These are phyloP conservation scores for Mastigias papua DNA, from an alignment of 30 jellyfish, hydroid and myxozoan species.

Conservation along the genomic window DNA sequence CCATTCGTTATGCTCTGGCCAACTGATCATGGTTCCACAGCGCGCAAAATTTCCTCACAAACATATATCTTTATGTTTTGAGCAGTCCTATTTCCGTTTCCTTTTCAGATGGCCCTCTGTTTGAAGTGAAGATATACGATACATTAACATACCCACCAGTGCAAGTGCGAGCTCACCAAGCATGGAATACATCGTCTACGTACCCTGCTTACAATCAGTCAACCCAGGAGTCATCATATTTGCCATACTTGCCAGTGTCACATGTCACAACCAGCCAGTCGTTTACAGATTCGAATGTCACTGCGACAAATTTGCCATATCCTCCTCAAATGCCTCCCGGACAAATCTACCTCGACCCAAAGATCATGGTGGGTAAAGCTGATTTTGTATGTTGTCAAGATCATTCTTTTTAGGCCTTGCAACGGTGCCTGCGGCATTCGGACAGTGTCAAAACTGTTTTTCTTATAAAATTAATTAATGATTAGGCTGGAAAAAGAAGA, in stretches of 20 bases:
- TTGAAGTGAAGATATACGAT: conserved; percentile 63
- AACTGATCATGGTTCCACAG: not conserved
- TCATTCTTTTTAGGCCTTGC: too few relatives aligned
- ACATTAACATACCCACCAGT: conserved; percentile 47
- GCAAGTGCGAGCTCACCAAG: conserved; percentile 68
- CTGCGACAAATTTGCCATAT: conserved; percentile 58
- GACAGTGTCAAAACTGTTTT: too few relatives aligned
- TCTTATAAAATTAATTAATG: too few relatives aligned
- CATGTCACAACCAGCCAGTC: conserved; percentile 17
- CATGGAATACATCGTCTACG: conserved; percentile 55
- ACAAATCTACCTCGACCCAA: conserved; percentile 51
- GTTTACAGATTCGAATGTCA: not conserved
- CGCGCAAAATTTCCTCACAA: too few relatives aligned
- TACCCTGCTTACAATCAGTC: conserved; percentile 3
- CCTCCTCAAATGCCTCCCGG: conserved; percentile 69
- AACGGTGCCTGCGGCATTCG: too few relatives aligned
- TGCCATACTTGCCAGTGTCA: conserved; percentile 57
- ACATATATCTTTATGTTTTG: too few relatives aligned
- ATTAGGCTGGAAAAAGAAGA: too few relatives aligned
- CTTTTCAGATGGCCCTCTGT: conserved; percentile 88
- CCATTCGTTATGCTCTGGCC: too few relatives aligned
- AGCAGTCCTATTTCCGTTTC: not conserved
- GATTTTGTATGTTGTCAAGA: too few relatives aligned
- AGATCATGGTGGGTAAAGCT: conserved; percentile 36
- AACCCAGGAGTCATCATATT: conserved; percentile 22